These are phyloP conservation scores for Urophycis tenuis DNA, from an alignment of 2,797 vertebrate genomes.

Conservation along the genomic window DNA sequence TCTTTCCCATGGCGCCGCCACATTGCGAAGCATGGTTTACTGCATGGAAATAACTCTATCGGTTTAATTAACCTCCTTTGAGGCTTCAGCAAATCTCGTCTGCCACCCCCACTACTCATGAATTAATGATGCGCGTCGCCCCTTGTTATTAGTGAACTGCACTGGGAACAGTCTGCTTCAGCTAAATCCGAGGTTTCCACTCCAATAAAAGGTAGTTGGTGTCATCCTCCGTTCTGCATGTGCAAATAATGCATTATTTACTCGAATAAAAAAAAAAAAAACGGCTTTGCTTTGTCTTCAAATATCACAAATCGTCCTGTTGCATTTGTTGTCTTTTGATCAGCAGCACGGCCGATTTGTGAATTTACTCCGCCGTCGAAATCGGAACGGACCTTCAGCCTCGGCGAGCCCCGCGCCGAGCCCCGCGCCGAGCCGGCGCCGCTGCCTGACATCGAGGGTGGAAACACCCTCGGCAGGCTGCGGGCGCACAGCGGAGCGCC, in stretches of 20 bases:
- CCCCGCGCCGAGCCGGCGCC: too few species aligned
- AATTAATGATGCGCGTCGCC: conserved; percentile 70
- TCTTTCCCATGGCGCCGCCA: conserved; percentile 30
- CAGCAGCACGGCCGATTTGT: background rate
- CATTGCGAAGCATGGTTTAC: conserved; percentile 40
- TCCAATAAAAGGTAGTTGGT: conserved; percentile 32
- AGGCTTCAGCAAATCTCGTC: conserved; percentile 58
- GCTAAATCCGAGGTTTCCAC: conserved; percentile 54
- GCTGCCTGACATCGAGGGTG: too few species aligned
- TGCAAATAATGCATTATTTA: conserved; percentile 25
- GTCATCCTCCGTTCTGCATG: conserved; percentile 26
- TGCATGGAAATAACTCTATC: conserved; percentile 63
- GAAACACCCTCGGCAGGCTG: too few species aligned
- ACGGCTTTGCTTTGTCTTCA: background rate
- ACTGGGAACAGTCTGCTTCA: conserved; percentile 53
- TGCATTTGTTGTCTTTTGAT: background rate
- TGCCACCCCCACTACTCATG: conserved; percentile 61
- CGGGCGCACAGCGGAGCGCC: too few species aligned
- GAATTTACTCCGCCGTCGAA: background rate
- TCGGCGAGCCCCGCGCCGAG: too few species aligned
- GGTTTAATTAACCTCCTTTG: conserved; percentile 71
- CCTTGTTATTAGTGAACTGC: conserved; percentile 61
- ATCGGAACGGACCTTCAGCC: too few species aligned
- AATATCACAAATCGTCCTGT: background rate
- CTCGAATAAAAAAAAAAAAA: background rate